Evolutionary conservation across 2,797 vertebrate genomes (phyloP), one percentile per base, ranked within the genome.

Genomic region (Sebastes hubbsi): DNA sequence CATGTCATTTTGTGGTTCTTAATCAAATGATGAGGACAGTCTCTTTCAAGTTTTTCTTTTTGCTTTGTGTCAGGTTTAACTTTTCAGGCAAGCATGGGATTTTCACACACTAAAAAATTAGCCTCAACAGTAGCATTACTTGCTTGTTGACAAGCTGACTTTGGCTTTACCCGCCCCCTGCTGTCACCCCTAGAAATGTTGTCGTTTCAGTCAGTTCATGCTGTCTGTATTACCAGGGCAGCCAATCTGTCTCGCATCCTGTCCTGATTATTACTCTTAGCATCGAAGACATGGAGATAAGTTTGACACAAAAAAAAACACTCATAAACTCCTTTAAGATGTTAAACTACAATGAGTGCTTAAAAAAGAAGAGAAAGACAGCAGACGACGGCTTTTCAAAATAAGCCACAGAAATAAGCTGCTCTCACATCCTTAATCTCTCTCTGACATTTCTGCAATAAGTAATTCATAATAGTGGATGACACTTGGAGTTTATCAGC

Each of bases 401-500:
- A 87, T 84, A 86, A 81, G 71, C 58, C 59, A 5, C 9, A 55
- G 60, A 79, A 89, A 86, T 85, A 81, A 83, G 71, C 64, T 10
- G 18, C 78, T 80, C 78, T 87, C 74, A 46, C 27, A 75, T 73
- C 62, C 58, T 76, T 90, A 90, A 87, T 87, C 87, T 86, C 78
- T 61, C 42, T 49, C 42, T 89, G 86, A 91, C 85, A 90, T 90
- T 90, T 90, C 46, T 9, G 84, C 78, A 88, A 68, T 86, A 87
- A 86, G 76, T 81, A 81, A 90, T 87, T 91, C 62, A 87, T 83
- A 72, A 78, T 52, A 30, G 67, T 63, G 49, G 27, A 75, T 84
- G 83, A 82, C 76, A 82, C 81, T 87, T 67, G 22, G 61, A 87
- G 77, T 90, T 91, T 77, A 89, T 89, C 87, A 88, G 83, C 77